These are phyloP conservation scores for Ataeniobius toweri DNA, from an alignment of 2,797 vertebrate species.

Conservation along the genomic window DNA sequence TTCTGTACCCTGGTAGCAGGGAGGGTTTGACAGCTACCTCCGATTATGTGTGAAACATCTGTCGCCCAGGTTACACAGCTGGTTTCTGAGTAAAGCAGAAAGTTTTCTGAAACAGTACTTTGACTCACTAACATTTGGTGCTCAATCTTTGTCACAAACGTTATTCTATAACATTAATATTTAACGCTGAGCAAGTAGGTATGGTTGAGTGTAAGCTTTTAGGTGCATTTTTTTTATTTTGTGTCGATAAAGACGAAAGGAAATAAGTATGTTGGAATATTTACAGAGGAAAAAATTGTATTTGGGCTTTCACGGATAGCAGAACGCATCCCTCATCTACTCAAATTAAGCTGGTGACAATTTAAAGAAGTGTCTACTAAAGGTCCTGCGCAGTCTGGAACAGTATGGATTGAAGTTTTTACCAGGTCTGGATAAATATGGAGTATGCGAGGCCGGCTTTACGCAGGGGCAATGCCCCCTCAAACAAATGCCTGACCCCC, in stretches of 20 bases:
- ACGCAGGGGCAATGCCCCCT: no score
- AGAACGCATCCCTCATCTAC: no score
- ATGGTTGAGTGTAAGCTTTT: neutral
- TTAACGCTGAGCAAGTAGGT: neutral
- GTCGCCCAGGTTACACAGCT: neutral
- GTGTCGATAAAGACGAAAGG: neutral
- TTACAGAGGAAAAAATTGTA: neutral
- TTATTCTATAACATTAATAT: neutral
- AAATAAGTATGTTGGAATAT: neutral
- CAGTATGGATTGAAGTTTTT: no score
- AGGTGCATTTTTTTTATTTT: neutral
- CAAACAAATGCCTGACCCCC: no score
- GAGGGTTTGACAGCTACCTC: neutral
- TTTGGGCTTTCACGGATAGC: neutral
- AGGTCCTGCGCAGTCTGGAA: no score
- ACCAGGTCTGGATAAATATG: no score
- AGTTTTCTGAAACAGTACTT: neutral
- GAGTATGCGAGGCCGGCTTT: no score
- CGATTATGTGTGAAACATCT: neutral
- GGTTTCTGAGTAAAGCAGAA: neutral
- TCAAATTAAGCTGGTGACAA: no score
- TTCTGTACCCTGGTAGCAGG: neutral
- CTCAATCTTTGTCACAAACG: neutral
- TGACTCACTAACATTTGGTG: neutral
- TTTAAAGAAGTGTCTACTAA: no score